Base-by-base conservation (phyloP, 2,797 vertebrate genomes). In the Geotrypetes seraphini region DNA sequence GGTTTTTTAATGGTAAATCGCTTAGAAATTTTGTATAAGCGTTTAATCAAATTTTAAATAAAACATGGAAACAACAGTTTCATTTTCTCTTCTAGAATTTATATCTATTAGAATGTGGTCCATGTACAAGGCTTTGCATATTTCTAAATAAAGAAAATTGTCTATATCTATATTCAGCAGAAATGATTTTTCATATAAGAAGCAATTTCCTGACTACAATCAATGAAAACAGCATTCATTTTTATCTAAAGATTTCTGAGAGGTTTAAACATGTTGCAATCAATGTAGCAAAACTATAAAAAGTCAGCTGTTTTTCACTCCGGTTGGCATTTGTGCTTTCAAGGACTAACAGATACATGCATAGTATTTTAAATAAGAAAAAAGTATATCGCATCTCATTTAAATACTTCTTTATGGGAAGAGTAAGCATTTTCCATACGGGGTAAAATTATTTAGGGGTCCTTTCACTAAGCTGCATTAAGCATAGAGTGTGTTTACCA, bases 181-280 rank as follows among this genome's bases (percentile, higher is more conserved):
- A 10, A 35, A 7, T 16, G 7, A 10, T 11, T 12, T n/a, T 43
- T 45, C 36, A 55, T 31, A 2, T 37, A 40, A 26, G 12, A 2
- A 28, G 3, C 2, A 28, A 10, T 29, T 53, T 54, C n/a, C n/a
- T 2, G 1, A 2, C 37, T 43, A 36, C 16, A 8, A 48, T 8
- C 3, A 35, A 8, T n/a, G 35, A 13, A 7, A 47, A 3, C 2
- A 25, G 19, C 20, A 32, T 12, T 36, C 11, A 28, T 9, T 26
- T 31, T 16, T 16, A 22, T 7, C 13, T 31, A 21, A 30, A 3
- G 25, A 32, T 47, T 48, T 50, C 22, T 38, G 39, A 43, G 14
- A 16, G 7, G 20, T 2, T 15, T 7, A 4, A 7, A 20, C 19
- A 31, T 4, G 29, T 10, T 1, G 0, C 27, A 57, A 42, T 8